Evolutionary conservation across 2,113 vertebrate species (phyloP), one percentile per base, ranked within the genome.

Genomic region (Megaceryle torquata): DNA sequence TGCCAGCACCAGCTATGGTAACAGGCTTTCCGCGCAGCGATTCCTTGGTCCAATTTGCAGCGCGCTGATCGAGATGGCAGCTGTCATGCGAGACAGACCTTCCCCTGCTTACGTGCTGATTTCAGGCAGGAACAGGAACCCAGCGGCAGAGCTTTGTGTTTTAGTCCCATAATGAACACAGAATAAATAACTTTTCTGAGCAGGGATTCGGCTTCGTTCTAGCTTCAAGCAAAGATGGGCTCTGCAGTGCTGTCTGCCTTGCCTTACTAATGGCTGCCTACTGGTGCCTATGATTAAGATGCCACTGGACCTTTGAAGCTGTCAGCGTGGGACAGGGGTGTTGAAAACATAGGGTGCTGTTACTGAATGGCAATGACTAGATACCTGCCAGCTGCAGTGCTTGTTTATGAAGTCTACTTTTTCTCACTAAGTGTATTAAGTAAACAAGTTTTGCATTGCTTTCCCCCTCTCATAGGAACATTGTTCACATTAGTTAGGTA

Each of bases 151-250:
- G 44, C 26, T 95, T 61, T 86, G 25, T 61, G 37, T 79, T 89
- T 92, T 75, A 59, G 29, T 37, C 43, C 43, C 54, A 10, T 54
- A 54, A 80, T 1, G 6, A 95, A 83, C 11, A 51, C 28, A 43
- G n/a, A 86, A 81, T 50, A 83, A 93, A 69, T 35, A 71, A 46
- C 11, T 91, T 88, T 86, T 84, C 77, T 75, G 80, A 46, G 22
- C 37, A 83, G 22, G 19, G 33, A 44, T 87, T 92, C 0, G 0
- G 25, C 65, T 85, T 82, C 0, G 0, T 50, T 69, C 28, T 53
- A 79, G 26, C 54, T 82, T 87, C 65, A 75, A 75, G 43, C 26
- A 79, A 74, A 77, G 29, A 48, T 13, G 33, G 54, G 51, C 33
- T 88, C 80, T 64, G 72, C 68, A 63, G 39, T 78, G 50, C 44